A percentile compares a stretch with the other conserved stretches of the same genome.
phyloP scores from a whole-genome alignment of 2,113 vertebrate species.

The Lepus americanus region DNA sequence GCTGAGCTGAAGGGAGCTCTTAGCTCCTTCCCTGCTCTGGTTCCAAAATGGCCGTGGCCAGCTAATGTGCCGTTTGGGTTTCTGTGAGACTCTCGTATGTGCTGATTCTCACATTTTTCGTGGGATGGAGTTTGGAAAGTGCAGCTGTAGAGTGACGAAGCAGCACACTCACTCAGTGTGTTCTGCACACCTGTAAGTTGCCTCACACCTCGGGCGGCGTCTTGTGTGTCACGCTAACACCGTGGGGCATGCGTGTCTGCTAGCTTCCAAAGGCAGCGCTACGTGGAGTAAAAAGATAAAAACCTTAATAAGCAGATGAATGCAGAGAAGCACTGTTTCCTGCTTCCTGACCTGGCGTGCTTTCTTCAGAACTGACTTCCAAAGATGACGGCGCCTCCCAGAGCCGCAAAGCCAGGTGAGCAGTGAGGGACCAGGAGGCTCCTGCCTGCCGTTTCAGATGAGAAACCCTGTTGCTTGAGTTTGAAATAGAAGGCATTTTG shows the following conservation, averaged over 20 bases:
- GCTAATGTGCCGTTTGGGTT: not conserved
- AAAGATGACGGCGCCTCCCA: not conserved
- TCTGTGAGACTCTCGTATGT: not conserved
- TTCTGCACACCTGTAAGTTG: not conserved
- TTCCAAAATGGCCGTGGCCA: not conserved
- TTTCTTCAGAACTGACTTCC: not conserved
- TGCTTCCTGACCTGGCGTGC: not conserved
- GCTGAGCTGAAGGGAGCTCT: not conserved
- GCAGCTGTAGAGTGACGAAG: not conserved
- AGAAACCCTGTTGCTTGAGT: too few species aligned
- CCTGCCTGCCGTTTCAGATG: not conserved
- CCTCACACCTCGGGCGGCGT: not conserved
- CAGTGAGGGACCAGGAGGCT: not conserved
- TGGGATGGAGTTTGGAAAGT: not conserved
- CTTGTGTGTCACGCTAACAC: not conserved
- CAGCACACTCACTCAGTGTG: not conserved
- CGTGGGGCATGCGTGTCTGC: not conserved
- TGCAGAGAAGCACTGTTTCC: not conserved
- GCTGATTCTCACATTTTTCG: not conserved
- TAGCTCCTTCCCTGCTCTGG: not conserved
- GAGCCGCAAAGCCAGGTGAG: not conserved
- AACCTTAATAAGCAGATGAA: not conserved
- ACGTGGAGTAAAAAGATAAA: not conserved
- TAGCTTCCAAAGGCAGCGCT: not conserved
- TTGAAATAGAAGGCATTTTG: not conserved